phyloP scores from a whole-genome alignment of 2,888 invertebrate genomes.

The Eupithecia subumbrata region DNA sequence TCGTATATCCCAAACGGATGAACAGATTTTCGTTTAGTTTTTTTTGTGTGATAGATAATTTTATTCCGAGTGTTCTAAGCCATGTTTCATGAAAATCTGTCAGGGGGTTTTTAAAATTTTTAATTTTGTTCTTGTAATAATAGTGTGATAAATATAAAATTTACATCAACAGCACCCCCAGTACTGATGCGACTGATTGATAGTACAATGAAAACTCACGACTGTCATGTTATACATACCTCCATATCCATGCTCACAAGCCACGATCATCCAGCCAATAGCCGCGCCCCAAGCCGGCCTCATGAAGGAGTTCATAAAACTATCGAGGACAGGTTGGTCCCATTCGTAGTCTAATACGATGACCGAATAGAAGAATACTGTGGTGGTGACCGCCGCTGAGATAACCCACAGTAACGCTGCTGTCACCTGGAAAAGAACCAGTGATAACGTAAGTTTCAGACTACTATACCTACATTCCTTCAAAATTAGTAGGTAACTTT shows the following conservation, averaged over 20 bases:
- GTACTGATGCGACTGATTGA: too few relatives aligned
- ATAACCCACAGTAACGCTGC: conserved; percentile 27
- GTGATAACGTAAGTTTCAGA: background rate
- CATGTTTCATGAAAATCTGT: too few relatives aligned
- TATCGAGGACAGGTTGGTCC: conserved; percentile 44
- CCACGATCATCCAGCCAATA: conserved; percentile 64
- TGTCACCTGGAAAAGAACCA: conserved; percentile 27
- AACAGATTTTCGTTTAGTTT: too few relatives aligned
- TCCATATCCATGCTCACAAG: conserved; percentile 53
- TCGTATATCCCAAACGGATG: too few relatives aligned
- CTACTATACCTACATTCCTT: background rate
- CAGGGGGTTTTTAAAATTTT: too few relatives aligned
- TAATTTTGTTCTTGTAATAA: too few relatives aligned
- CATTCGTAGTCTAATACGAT: conserved; percentile 35
- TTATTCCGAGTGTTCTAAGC: too few relatives aligned
- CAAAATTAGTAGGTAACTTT: too few relatives aligned
- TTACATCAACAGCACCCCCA: too few relatives aligned
- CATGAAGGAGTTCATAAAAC: conserved; percentile 54
- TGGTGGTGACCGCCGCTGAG: conserved; percentile 25
- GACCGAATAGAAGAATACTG: conserved; percentile 39
- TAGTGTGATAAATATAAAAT: too few relatives aligned
- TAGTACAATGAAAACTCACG: too few relatives aligned
- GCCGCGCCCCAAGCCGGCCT: conserved; percentile 62
- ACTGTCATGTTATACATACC: conserved; percentile 16
- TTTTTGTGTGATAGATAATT: too few relatives aligned